Evolutionary conservation across 1,140 invertebrate genomes (phyloP), one percentile per base, ranked within the genome.

Genomic region (Aricia agestis): DNA sequence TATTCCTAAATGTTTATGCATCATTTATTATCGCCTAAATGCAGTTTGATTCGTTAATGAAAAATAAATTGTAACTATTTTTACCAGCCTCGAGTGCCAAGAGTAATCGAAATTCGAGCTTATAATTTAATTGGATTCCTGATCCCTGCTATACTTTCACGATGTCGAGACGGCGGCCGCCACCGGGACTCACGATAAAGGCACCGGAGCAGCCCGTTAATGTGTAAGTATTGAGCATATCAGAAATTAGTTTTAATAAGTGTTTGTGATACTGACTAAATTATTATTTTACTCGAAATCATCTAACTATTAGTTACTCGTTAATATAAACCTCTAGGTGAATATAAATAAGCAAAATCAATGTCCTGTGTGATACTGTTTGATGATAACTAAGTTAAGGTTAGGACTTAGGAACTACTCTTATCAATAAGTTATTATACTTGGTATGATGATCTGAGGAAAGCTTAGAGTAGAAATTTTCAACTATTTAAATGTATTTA

Each of bases 101-200:
- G 61, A 68, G 66, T 71, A 70, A 74, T 74, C 77, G 58, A 65
- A 32, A 15, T 52, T 11, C 19, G 17, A 32, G 17, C 11, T 0
- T 11, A 0, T 1, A 11, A 63, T 25, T 25, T 63, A 19, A 25
- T 69, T 69, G 58, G 68, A 69, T 11, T 1, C 42, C 11, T 15
- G 31, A 32, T 59, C 57, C 31, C 25, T 18, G 70, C 66, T 59
- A n/a, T 63, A 36, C 1, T 36, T 36, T 65, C 57, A 78, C 77
- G 63, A 89, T 87, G 85, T 89, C 89, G 57, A 77, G 83, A 75
- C 87, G 77, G 79, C 79, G 79, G 41, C 82, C 81, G 31, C 84
- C 80, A 63, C 82, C 83, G 32, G 78, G 81, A 18, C 84, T 89
- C 31, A 84, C 74, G 69, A 80, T 91, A 65, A 81, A 83, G 68